These are phyloP conservation scores for Drosophila takahashii DNA, from an alignment of 1,140 invertebrate genomes.

Conservation along the genomic window DNA sequence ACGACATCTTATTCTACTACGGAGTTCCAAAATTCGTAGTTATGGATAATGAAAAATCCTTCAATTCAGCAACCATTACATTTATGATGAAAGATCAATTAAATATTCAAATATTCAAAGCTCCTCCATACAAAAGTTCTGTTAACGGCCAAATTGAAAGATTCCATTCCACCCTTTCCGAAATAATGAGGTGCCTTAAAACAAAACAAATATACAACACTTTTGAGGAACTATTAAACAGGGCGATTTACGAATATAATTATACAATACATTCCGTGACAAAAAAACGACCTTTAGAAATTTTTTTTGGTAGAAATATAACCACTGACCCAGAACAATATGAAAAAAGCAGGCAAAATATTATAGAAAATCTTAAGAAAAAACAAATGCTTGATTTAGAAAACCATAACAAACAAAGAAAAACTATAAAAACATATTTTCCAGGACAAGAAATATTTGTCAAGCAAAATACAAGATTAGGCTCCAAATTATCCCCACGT, in stretches of 20 bases:
- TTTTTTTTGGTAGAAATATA: slow-evolving; percentile 34
- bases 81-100: slow-evolving; percentile 17
- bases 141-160: slow-evolving; percentile 37
- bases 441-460: slow-evolving; percentile 17
- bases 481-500: slow-evolving; percentile 11
- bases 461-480: background rate
- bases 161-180: slow-evolving; percentile 41
- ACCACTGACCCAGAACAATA: slow-evolving; percentile 19
- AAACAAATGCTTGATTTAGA: slow-evolving; percentile 12
- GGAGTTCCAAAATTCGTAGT: slow-evolving; percentile 9
- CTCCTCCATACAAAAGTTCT: slow-evolving; percentile 28
- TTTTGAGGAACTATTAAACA: slow-evolving; percentile 39
- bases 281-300: slow-evolving; percentile 33
- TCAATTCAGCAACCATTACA: slow-evolving; percentile 26
- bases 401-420: slow-evolving; percentile 25
- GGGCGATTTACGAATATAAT: slow-evolving; percentile 37
- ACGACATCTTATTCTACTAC: slow-evolving; percentile 29
- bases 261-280: slow-evolving; percentile 43
- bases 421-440: slow-evolving; percentile 10
- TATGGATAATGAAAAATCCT: slow-evolving; percentile 48
- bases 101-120: slow-evolving; percentile 17
- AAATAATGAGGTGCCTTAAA: no score
- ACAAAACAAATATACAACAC: background rate
- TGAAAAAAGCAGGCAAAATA: slow-evolving; percentile 4
- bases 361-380: slow-evolving; percentile 21